These are phyloP conservation scores for Spialia ferax DNA, from an alignment of 2,888 invertebrate species.

Conservation along the genomic window DNA sequence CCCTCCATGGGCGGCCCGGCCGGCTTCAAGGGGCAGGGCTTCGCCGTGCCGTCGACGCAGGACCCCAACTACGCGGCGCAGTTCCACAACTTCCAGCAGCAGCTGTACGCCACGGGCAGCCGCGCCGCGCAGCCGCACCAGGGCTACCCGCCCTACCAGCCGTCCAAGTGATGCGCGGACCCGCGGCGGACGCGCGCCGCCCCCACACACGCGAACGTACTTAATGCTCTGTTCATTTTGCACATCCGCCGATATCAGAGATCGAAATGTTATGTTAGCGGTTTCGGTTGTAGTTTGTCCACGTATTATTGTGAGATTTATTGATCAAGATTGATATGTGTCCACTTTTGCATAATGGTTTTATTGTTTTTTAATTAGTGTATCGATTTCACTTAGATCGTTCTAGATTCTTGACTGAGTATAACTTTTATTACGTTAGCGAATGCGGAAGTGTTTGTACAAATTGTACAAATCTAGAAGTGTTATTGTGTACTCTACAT, in stretches of 20 bases:
- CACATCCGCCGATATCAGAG: conserved; percentile 56
- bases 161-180: conserved; percentile 76
- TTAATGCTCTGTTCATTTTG: conserved; percentile 53
- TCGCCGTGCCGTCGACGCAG: conserved; percentile 94
- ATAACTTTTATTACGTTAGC: conserved; percentile 63
- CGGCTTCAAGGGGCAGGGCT: conserved; percentile 92
- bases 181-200: conserved; percentile 24
- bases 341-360: conserved; percentile 45
- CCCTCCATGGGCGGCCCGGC: conserved; percentile 93
- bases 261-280: conserved; percentile 61
- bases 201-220: conserved; percentile 50
- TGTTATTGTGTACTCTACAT: conserved; percentile 78
- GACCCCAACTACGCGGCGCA: conserved; percentile 98
- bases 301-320: conserved; percentile 65
- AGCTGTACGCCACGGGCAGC: conserved; percentile 93
- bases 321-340: conserved; percentile 48
- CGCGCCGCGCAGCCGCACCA: conserved; percentile 77
- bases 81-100: conserved; percentile 98
- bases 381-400: conserved; percentile 58
- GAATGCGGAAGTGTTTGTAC: conserved; percentile 74
- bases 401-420: conserved; percentile 72
- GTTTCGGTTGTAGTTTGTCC: conserved; percentile 66
- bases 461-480: conserved; percentile 80
- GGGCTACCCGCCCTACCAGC: conserved; percentile 79
- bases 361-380: conserved; percentile 58